Percentiles rank a stretch among this genome's conserved stretches.
Conservation (phyloP, 2,113 vertebrate species). For the Trogon melanurus region DNA sequence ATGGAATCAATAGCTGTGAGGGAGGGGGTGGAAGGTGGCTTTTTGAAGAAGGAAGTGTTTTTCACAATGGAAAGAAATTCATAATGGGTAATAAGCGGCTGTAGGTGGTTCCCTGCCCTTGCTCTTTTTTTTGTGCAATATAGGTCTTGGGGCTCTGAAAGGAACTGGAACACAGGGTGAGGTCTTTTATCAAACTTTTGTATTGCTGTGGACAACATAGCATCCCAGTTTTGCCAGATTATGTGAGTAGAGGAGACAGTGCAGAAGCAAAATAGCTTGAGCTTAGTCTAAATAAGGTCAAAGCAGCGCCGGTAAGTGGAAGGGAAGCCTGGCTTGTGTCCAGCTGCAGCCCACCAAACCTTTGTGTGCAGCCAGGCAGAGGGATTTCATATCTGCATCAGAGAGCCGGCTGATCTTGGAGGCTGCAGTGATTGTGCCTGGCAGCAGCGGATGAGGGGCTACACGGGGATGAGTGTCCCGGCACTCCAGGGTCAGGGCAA, state of each 20-base stretch:
- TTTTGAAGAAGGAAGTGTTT: slow-evolving; percentile 32
- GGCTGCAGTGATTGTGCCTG: not conserved
- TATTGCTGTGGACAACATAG: not conserved
- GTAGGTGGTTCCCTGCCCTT: slow-evolving; percentile 52
- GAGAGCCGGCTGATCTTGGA: not conserved
- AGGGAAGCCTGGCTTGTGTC: not conserved
- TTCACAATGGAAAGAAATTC: slow-evolving; percentile 44
- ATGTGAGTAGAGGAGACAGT: not conserved
- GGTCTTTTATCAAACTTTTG: slow-evolving; percentile 40
- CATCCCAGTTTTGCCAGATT: not conserved
- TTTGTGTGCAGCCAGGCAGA: not conserved
- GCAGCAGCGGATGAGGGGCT: not conserved
- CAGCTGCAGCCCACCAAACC: not conserved
- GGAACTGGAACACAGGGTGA: slow-evolving; percentile 43
- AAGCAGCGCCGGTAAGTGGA: not conserved
- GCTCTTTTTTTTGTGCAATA: slow-evolving; percentile 43
- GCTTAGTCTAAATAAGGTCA: not conserved
- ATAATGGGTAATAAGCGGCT: slow-evolving; percentile 35
- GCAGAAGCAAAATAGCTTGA: not conserved
- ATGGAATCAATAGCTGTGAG: slow-evolving; percentile 23
- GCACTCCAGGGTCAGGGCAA: not conserved
- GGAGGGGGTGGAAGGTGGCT: slow-evolving; percentile 18
- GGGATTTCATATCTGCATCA: not conserved
- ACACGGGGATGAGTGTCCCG: not conserved
- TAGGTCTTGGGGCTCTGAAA: slow-evolving; percentile 43